Conservation (phyloP, 2,797 vertebrate genomes). For the Melopsittacus undulatus region DNA sequence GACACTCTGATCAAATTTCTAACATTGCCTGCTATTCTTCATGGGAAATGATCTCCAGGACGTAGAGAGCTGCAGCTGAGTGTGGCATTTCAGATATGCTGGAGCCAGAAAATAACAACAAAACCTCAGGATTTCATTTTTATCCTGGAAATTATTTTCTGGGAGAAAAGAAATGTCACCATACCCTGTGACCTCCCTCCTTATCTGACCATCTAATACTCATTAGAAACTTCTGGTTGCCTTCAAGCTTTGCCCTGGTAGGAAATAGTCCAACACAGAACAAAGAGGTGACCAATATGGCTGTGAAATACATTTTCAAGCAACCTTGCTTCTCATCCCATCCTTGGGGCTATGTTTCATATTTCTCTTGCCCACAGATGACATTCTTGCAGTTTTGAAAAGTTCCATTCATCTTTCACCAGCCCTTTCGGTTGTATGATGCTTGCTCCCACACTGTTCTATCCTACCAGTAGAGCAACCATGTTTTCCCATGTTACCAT, state of each 20-base stretch:
- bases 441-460: neutral
- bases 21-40: conserved; percentile 43
- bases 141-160: conserved; percentile 32
- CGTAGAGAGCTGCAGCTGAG: neutral
- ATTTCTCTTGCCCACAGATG: neutral
- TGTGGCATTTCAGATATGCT: conserved; percentile 5
- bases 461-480: neutral
- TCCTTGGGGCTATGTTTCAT: neutral
- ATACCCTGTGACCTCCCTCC: neutral
- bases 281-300: neutral
- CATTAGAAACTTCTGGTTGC: neutral
- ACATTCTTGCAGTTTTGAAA: neutral
- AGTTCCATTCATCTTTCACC: neutral
- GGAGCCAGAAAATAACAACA: conserved; percentile 45
- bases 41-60: conserved; percentile 37
- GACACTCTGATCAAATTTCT: conserved; percentile 49
- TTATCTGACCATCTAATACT: neutral
- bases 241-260: neutral
- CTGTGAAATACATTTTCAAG: neutral
- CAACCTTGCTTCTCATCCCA: neutral
- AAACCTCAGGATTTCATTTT: neutral
- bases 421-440: neutral
- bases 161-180: neutral
- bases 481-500: neutral
- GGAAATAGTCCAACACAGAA: neutral